Conservation (phyloP, 2,113 vertebrate genomes). For the Siniperca chuatsi region DNA sequence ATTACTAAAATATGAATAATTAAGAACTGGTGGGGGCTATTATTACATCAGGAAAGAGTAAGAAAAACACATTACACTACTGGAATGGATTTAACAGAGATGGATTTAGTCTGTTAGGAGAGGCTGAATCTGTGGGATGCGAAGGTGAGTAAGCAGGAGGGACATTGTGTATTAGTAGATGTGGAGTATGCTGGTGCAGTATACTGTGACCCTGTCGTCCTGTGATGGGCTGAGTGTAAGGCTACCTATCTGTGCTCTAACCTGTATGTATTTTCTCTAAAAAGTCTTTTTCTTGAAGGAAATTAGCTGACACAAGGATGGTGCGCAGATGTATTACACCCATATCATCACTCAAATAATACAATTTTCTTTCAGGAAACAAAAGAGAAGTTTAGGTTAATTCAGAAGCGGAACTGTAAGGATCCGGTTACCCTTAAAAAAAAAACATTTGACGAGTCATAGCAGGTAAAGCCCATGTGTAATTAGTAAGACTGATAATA, state of each 20-base stretch:
- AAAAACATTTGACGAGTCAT: too few species aligned
- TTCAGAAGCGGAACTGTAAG: not conserved
- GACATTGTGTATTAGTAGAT: not conserved
- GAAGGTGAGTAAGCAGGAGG: not conserved
- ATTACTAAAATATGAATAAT: constrained; percentile 87
- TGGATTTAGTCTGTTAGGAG: constrained; percentile 1
- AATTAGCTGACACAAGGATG: not conserved
- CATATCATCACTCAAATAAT: not conserved
- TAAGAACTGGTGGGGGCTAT: constrained; percentile 80
- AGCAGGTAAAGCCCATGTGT: not conserved
- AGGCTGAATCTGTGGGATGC: not conserved
- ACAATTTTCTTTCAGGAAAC: too few species aligned
- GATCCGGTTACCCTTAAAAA: not conserved
- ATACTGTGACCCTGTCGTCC: not conserved
- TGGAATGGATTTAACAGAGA: constrained; percentile 37
- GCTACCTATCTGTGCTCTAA: not conserved
- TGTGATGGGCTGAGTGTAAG: not conserved
- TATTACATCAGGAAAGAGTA: constrained; percentile 72
- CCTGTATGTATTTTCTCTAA: not conserved
- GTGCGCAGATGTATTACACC: not conserved
- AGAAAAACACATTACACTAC: constrained; percentile 42
- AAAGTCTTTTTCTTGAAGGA: not conserved
- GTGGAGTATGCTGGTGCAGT: not conserved
- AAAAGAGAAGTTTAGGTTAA: not conserved
- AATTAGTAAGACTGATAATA: not conserved